Base-by-base conservation (phyloP, 2,797 vertebrate genomes). In the Eulemur rubriventer region DNA sequence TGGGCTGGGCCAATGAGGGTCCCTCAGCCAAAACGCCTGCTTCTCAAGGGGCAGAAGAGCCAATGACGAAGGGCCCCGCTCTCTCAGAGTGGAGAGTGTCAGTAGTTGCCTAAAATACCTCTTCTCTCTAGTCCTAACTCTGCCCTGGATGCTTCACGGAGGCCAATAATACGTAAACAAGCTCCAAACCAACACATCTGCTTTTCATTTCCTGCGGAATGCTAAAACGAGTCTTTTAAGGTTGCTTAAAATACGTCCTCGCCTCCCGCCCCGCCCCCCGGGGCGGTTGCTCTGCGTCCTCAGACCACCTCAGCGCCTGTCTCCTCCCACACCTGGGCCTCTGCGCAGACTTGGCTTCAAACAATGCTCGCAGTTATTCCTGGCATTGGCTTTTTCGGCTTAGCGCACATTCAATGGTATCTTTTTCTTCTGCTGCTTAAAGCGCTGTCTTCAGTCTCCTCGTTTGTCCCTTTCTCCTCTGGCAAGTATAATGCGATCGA, bases 171-270 rank as follows among this genome's bases (percentile, higher is more conserved):
- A 92, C 0, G 18, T 89, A 97, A 97, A 96, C 94, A 98, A 94
- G 75, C 92, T 97, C 86, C 97, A 91, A 83, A 97, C 88, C 95
- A 86, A 84, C 73, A 91, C 95, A 95, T 97, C 97, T 98, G 96
- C 86, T 97, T 95, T 95, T 92, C 86, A 96, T 98, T 97, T 98
- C 96, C 96, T 93, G 91, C 9, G 7, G 79, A 93, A 96, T 91
- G 96, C 96, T 97, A 94, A 95, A 97, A 95, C 0, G 50, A 96
- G 92, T 90, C 69, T 88, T 97, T 90, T 85, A 96, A 95, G 91
- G 59, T 92, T 97, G 75, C 96, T 96, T 96, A 96, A 96, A 96
- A 91, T 95, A 92, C 7, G 88, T 75, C 82, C 33, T 94, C 73
- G 89, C 59, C 65, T 89, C 70, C 76, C 13, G 82, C 83, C 89